A percentile compares a stretch with the other conserved stretches of the same genome.
Conservation (phyloP, 1,140 invertebrate species). For the Phortica variegata region DNA sequence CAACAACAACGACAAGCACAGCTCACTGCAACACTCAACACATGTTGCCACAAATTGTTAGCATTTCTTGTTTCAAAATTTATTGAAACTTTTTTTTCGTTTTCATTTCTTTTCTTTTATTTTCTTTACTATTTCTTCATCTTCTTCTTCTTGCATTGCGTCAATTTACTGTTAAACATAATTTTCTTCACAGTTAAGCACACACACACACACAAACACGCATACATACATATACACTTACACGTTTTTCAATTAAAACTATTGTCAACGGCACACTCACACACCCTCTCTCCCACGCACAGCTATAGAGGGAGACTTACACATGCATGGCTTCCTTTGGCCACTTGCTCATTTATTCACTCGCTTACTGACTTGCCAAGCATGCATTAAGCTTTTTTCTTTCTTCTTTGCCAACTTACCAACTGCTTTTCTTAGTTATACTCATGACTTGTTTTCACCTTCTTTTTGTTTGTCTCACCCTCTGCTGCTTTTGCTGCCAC, state of each 20-base stretch:
- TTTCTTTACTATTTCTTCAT: too few relatives aligned
- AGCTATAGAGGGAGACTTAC: too few relatives aligned
- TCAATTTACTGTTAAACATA: neutral
- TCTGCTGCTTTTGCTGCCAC: too few relatives aligned
- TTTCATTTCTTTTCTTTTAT: too few relatives aligned
- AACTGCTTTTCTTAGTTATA: neutral
- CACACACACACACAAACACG: neutral
- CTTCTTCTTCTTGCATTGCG: constrained; percentile 4
- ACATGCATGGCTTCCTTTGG: too few relatives aligned
- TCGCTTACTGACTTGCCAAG: constrained; percentile 4
- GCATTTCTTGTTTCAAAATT: too few relatives aligned
- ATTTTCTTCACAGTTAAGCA: neutral
- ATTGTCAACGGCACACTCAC: constrained; percentile 39
- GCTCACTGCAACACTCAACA: constrained; percentile 7
- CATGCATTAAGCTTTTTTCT: constrained; percentile 2
- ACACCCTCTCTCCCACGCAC: too few relatives aligned
- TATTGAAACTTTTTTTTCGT: too few relatives aligned
- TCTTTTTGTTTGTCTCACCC: constrained; percentile 13
- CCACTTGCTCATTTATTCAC: too few relatives aligned
- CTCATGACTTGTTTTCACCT: constrained; percentile 13
- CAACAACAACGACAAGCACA: neutral
- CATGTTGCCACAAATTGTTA: too few relatives aligned
- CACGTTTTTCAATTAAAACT: constrained; percentile 47
- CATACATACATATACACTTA: neutral
- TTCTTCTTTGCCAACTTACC: neutral